phyloP scores from a whole-genome alignment of 2,797 vertebrate species.

The Ispidina lecontei region DNA sequence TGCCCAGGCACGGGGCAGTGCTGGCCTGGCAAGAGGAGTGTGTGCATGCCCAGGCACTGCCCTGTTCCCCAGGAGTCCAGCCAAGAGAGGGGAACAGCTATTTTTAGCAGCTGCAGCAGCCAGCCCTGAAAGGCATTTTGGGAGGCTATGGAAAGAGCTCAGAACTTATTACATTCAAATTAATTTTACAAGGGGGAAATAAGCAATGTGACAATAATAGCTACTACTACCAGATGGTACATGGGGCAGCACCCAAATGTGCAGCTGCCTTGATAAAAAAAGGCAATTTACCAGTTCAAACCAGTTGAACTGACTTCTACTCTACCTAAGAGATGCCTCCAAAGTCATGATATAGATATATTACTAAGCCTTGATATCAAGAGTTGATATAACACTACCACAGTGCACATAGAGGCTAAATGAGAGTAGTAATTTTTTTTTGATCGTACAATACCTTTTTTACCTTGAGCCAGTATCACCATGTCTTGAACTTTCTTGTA shows the following conservation, averaged over 20 bases:
- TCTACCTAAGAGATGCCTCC: background rate
- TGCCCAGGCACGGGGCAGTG: background rate
- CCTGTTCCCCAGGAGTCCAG: background rate
- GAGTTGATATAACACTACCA: background rate
- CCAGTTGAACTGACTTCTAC: background rate
- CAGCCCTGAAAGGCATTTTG: background rate
- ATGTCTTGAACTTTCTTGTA: constrained; percentile 97
- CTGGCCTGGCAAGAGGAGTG: background rate
- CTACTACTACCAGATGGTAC: background rate
- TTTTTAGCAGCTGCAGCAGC: background rate
- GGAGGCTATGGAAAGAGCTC: background rate
- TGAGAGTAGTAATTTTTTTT: background rate
- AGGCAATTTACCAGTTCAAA: background rate
- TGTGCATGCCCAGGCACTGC: background rate
- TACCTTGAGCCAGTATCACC: constrained; percentile 88
- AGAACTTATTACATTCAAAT: background rate
- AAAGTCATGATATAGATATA: background rate
- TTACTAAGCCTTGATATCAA: background rate
- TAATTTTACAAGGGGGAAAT: background rate
- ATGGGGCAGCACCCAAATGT: background rate
- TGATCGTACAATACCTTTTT: constrained; percentile 82
- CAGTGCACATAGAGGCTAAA: background rate
- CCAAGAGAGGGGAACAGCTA: background rate
- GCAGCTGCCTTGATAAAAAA: background rate
- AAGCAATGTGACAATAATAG: background rate